Evolutionary conservation across 2,113 vertebrate species (phyloP).

Genomic region (Lates calcarifer): DNA sequence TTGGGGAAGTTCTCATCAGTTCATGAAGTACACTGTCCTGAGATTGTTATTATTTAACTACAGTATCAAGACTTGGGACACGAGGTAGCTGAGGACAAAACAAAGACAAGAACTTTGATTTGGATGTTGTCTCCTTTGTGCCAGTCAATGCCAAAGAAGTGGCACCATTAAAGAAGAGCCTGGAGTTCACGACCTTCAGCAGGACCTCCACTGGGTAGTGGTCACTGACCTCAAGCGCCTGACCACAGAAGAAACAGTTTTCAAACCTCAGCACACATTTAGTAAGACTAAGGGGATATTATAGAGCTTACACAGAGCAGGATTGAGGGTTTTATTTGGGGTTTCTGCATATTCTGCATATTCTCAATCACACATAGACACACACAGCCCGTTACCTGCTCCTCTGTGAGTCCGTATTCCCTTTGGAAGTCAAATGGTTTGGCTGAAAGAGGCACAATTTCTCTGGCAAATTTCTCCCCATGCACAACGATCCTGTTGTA

Average conservation of each 20-base stretch:
- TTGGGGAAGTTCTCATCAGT: neutral
- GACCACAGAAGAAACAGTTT: conserved; percentile 7
- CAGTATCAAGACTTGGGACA: conserved; percentile 1
- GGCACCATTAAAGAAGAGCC: neutral
- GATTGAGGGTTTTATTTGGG: neutral
- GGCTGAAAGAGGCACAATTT: conserved; percentile 81
- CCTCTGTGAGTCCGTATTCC: conserved; percentile 74
- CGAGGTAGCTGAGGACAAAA: conserved; percentile 10
- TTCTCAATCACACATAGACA: neutral
- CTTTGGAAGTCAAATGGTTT: conserved; percentile 78
- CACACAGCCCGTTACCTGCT: conserved; percentile 66
- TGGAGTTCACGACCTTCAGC: conserved; percentile 52
- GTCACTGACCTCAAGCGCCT: conserved; percentile 90
- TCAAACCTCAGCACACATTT: neutral
- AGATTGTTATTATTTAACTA: neutral
- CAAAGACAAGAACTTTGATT: neutral
- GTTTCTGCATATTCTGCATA: neutral
- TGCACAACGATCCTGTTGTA: conserved; percentile 82
- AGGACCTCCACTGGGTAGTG: conserved; percentile 90
- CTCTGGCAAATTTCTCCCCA: conserved; percentile 72
- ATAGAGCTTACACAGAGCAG: too few species aligned
- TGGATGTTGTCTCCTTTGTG: neutral
- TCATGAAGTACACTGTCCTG: neutral
- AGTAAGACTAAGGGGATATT: too few species aligned
- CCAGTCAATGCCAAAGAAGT: neutral